Conservation (phyloP, 2,113 vertebrate genomes). For the Aegypius monachus region DNA sequence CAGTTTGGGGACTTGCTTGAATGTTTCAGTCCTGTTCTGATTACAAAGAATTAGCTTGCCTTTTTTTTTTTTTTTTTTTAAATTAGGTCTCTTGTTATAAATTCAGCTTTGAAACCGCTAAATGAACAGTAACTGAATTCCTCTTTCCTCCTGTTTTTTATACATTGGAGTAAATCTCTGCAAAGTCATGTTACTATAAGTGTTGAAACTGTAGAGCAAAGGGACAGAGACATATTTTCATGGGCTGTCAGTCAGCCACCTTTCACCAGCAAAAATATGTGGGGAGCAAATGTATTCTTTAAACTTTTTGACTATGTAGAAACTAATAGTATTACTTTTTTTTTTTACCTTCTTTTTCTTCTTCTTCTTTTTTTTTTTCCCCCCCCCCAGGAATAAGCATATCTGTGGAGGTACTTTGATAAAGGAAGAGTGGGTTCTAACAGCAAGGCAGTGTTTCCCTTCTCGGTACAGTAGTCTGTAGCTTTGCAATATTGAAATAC, state of each 20-base stretch:
- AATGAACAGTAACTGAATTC: not conserved
- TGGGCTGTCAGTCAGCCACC: not conserved
- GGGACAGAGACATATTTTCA: not conserved
- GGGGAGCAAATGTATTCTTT: not conserved
- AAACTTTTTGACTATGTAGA: not conserved
- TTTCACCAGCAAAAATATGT: not conserved
- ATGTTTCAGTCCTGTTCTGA: not conserved
- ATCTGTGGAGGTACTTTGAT: slow-evolving; percentile 96
- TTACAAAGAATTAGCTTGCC: not conserved
- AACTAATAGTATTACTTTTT: not conserved
- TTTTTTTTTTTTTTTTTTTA: not conserved
- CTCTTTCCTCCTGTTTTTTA: not conserved
- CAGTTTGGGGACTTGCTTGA: not conserved
- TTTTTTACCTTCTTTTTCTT: not conserved
- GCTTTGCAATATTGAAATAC: not conserved
- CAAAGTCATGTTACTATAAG: not conserved
- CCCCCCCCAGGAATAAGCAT: slow-evolving; percentile 79
- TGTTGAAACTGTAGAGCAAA: not conserved
- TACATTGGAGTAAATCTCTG: not conserved
- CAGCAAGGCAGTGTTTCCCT: slow-evolving; percentile 93
- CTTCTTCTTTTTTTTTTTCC: not conserved
- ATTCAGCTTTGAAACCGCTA: not conserved
- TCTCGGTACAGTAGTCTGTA: slow-evolving; percentile 82
- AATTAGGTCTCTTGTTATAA: not conserved
- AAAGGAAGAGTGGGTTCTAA: slow-evolving; percentile 94